Percentiles rank a stretch among this genome's conserved stretches.
Conservation (phyloP, 2,797 vertebrate genomes). For the Characodon lateralis region DNA sequence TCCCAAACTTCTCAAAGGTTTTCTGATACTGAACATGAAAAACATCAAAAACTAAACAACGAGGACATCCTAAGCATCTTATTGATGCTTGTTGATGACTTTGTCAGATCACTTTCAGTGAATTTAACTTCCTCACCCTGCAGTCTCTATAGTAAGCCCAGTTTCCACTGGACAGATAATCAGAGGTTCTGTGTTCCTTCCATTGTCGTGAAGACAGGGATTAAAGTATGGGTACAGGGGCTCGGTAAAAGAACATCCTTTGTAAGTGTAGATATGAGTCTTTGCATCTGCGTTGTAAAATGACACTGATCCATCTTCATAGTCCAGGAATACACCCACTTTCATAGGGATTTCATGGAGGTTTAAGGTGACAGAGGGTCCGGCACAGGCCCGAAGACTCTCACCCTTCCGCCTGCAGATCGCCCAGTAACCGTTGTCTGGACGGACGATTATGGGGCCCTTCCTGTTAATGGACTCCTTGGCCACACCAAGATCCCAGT, state of each 20-base stretch:
- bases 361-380: constrained; percentile 45
- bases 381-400: constrained; percentile 60
- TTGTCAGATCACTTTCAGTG: not conserved
- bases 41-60: not conserved
- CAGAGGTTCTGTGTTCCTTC: constrained; percentile 65
- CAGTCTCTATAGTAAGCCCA: not conserved
- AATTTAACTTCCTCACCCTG: not conserved
- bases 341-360: constrained; percentile 53
- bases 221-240: constrained; percentile 72
- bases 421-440: constrained; percentile 72
- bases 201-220: constrained; percentile 68
- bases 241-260: constrained; percentile 57
- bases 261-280: constrained; percentile 72
- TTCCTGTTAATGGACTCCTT: constrained; percentile 59
- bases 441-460: constrained; percentile 40
- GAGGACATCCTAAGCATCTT: not conserved
- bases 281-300: constrained; percentile 66
- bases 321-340: constrained; percentile 72
- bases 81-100: not conserved
- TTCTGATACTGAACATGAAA: not conserved
- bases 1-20: not conserved
- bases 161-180: constrained; percentile 48
- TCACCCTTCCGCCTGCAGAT: constrained; percentile 66
- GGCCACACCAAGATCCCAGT: constrained; percentile 84
- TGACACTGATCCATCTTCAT: constrained; percentile 65